Evolutionary conservation across 2,888 invertebrate genomes (phyloP), one percentile per base, ranked within the genome.

Genomic region (Saturnia japonica): DNA sequence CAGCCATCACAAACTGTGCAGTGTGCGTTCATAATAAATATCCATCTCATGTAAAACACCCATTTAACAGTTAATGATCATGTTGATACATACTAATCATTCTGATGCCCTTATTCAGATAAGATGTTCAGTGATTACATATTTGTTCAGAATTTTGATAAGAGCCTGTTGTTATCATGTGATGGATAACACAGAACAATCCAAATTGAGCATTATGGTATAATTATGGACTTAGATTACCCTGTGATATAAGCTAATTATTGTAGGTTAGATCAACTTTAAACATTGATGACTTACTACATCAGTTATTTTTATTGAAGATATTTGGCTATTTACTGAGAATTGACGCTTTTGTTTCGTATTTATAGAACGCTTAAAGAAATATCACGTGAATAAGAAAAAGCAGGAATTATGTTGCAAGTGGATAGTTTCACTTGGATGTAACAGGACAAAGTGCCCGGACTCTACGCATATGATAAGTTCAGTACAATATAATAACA

Each of bases 21-120:
- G 22, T 22, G 22, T 22, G 6, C 19, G 22, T 8, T 22, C 8
- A 54, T 54, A 22, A 54, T 54, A 7, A 22, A 54, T 54, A 54
- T 57, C 9, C 14, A 25, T 57, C n/a, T n/a, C n/a, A 57, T 14
- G 14, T 25, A 14, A 25, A 25, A 12, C 25, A 57, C 14, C 12
- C 57, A 57, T 25, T 57, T 57, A 25, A 14, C 25, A 25, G 7
- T 57, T 57, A 25, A 57, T 57, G 25, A 25, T 25, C 12, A 57
- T 14, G 57, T 57, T 25, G 57, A 57, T 57, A 57, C 4, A 14
- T 12, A 25, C 19, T 11, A 57, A 25, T 57, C 57, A 57, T 57
- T 11, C 11, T 62, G 43, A 6, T 67, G 57, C 40, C 34, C 71
- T 25, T 57, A 74, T 71, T 72, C 69, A 28, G 54, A 57, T 68